These are phyloP conservation scores for Synanthedon tipuliformis DNA, from an alignment of 2,888 invertebrate species.

Conservation along the genomic window DNA sequence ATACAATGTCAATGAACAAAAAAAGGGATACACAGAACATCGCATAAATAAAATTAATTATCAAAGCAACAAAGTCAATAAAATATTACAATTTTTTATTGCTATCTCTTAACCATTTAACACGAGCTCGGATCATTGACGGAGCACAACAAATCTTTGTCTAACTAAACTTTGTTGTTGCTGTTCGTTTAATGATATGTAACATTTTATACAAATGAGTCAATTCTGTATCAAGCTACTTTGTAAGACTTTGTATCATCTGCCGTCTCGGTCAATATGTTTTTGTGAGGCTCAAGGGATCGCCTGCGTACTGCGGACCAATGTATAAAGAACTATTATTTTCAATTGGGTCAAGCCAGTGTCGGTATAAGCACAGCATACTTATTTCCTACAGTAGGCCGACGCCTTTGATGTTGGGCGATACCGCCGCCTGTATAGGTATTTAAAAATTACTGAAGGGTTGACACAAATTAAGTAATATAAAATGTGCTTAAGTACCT, in stretches of 20 bases:
- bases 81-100: too few relatives aligned
- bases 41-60: too few relatives aligned
- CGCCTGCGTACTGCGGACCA: constrained; percentile 14
- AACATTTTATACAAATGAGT: constrained; percentile 36
- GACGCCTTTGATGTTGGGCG: too few relatives aligned
- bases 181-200: constrained; percentile 45
- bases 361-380: too few relatives aligned
- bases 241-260: constrained; percentile 9
- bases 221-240: constrained; percentile 19
- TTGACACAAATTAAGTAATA: too few relatives aligned
- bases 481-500: too few relatives aligned
- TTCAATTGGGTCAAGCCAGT: constrained; percentile 66
- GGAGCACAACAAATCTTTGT: constrained; percentile 29
- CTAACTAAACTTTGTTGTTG: constrained; percentile 24
- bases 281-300: constrained; percentile 46
- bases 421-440: too few relatives aligned
- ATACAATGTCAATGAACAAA: too few relatives aligned
- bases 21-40: too few relatives aligned
- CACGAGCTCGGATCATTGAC: constrained; percentile 13
- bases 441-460: too few relatives aligned
- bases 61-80: too few relatives aligned
- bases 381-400: too few relatives aligned
- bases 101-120: background rate
- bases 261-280: constrained; percentile 34
- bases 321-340: constrained; percentile 60